Conservation (phyloP, 1,140 invertebrate species). For the Choristoneura fumiferana region DNA sequence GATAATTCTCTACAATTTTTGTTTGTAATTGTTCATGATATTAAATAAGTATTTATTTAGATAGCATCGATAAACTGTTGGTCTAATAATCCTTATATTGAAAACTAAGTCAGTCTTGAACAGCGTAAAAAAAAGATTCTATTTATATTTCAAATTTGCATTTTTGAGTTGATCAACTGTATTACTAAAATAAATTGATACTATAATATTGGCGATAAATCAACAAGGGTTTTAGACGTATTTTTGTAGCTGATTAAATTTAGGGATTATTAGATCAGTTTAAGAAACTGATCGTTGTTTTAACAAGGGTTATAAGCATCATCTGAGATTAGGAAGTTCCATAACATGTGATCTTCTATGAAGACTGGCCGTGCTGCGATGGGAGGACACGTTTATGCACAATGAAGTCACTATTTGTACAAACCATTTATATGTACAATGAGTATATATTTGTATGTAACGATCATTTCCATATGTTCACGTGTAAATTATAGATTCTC, state of each 20-base stretch:
- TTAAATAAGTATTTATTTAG: constrained; percentile 75
- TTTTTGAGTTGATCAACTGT: too few relatives aligned
- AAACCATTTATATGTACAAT: constrained; percentile 41
- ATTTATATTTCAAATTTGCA: too few relatives aligned
- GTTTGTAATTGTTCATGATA: constrained; percentile 68
- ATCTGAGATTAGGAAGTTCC: constrained; percentile 43
- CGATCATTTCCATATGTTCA: constrained; percentile 20
- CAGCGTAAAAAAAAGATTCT: too few relatives aligned
- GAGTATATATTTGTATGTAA: constrained; percentile 16
- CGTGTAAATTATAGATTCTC: constrained; percentile 25
- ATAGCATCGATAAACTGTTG: constrained; percentile 36
- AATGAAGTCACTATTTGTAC: constrained; percentile 73
- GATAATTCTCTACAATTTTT: constrained; percentile 49
- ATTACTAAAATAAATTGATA: too few relatives aligned
- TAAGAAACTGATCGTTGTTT: constrained; percentile 12
- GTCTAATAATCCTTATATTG: constrained; percentile 7
- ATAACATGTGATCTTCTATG: constrained; percentile 57
- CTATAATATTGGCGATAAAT: too few relatives aligned
- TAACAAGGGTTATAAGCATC: constrained; percentile 10
- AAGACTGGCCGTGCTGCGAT: constrained; percentile 53
- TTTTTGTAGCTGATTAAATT: too few relatives aligned
- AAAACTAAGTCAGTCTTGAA: too few relatives aligned
- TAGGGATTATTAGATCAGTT: too few relatives aligned
- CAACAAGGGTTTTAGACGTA: too few relatives aligned
- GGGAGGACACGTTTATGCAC: constrained; percentile 50